These are phyloP conservation scores for Plebejus argus DNA, from an alignment of 2,888 invertebrate genomes.

Conservation along the genomic window DNA sequence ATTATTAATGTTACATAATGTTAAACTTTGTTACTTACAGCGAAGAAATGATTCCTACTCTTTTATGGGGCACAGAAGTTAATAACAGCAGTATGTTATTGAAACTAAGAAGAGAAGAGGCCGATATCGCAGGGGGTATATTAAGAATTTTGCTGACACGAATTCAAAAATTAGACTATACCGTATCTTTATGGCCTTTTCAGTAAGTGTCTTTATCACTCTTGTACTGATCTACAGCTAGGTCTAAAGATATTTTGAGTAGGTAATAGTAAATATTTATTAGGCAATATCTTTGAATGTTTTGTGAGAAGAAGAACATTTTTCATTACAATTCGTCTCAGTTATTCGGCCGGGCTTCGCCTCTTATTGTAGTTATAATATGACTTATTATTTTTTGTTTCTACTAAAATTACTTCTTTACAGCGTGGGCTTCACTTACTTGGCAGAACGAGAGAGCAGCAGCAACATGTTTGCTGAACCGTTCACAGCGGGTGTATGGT, in stretches of 20 bases:
- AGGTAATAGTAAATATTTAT: too few relatives aligned
- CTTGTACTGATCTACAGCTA: background rate
- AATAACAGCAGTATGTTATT: slow-evolving; percentile 61
- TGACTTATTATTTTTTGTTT: slow-evolving; percentile 11
- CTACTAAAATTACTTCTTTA: background rate
- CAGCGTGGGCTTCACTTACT: slow-evolving; percentile 67
- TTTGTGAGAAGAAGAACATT: too few relatives aligned
- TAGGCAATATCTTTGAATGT: too few relatives aligned
- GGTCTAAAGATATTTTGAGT: too few relatives aligned
- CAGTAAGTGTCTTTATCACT: slow-evolving; percentile 46
- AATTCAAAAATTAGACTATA: slow-evolving; percentile 53
- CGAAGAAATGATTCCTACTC: slow-evolving; percentile 50
- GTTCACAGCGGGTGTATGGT: slow-evolving; percentile 62
- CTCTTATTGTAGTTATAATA: background rate
- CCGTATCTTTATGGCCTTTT: slow-evolving; percentile 63
- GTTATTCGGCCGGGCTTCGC: background rate
- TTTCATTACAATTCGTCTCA: too few relatives aligned
- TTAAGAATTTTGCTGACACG: slow-evolving; percentile 54
- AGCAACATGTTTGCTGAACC: slow-evolving; percentile 68
- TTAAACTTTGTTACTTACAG: slow-evolving; percentile 47
- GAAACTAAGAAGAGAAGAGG: slow-evolving; percentile 50
- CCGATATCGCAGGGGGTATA: slow-evolving; percentile 57
- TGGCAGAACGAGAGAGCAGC: slow-evolving; percentile 67
- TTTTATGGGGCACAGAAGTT: slow-evolving; percentile 53
- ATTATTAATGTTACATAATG: background rate